Percentiles rank a stretch among this genome's conserved stretches.
phyloP scores from a whole-genome alignment of 1,140 invertebrate genomes.

The Diachasma alloeum region DNA sequence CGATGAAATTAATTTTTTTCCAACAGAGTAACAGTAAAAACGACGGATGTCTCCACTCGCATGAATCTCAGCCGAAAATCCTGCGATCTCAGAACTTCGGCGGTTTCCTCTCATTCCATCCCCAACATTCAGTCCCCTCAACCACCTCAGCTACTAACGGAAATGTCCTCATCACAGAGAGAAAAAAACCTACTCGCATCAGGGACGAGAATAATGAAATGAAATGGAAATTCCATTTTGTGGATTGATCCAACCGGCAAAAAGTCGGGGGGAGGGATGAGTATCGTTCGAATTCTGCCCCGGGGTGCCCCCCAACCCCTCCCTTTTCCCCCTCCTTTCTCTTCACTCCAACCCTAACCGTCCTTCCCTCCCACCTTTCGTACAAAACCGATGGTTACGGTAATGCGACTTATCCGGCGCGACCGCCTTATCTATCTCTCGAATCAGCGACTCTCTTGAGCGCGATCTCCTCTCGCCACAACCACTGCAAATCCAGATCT shows the following conservation, averaged over 20 bases:
- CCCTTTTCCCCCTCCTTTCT: not conserved
- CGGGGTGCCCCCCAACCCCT: not conserved
- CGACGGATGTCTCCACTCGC: too few relatives aligned
- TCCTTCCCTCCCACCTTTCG: not conserved
- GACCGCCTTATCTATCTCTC: conserved; percentile 23
- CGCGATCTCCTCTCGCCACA: not conserved
- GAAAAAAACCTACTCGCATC: not conserved
- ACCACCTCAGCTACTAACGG: not conserved
- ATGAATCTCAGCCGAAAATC: too few relatives aligned
- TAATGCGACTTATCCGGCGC: conserved; percentile 32
- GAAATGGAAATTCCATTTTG: conserved; percentile 20
- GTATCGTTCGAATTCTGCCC: conserved; percentile 12
- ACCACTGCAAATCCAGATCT: conserved; percentile 13
- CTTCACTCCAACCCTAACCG: not conserved
- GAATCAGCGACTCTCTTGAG: conserved; percentile 10
- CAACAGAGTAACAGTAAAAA: too few relatives aligned
- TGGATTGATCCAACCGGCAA: conserved; percentile 12
- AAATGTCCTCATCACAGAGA: not conserved
- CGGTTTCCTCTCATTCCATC: too few relatives aligned
- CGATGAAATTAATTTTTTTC: too few relatives aligned
- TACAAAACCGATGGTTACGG: conserved; percentile 31
- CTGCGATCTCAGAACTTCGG: too few relatives aligned
- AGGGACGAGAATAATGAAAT: not conserved
- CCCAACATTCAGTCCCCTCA: not conserved
- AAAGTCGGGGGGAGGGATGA: not conserved